These are phyloP conservation scores for Poeciliopsis presidionis DNA, from an alignment of 2,797 vertebrate species.

Conservation along the genomic window DNA sequence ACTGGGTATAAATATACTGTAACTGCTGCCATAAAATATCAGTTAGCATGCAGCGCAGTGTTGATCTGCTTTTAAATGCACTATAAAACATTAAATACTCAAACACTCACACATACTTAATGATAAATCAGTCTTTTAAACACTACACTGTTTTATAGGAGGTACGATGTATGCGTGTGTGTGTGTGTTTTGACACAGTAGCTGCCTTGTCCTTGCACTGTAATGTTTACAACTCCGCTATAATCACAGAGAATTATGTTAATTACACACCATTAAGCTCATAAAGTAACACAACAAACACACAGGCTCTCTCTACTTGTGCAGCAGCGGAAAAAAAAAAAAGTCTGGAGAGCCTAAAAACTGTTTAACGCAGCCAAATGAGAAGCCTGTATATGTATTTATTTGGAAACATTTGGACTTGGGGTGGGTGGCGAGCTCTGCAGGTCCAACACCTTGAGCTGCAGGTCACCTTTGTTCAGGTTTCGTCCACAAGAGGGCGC, in stretches of 20 bases:
- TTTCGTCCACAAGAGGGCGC: conserved; percentile 54
- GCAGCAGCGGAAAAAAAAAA: conserved; percentile 11
- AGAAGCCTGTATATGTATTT: neutral
- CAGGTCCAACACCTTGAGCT: conserved; percentile 18
- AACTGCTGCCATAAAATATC: conserved; percentile 30
- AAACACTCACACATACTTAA: conserved; percentile 24
- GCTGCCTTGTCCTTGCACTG: conserved; percentile 43
- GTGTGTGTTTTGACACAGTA: conserved; percentile 39
- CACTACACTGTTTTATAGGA: conserved; percentile 18
- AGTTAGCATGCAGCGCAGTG: conserved; percentile 20
- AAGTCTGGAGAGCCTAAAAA: neutral
- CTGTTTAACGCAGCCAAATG: neutral
- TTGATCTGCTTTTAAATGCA: conserved; percentile 36
- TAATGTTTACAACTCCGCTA: conserved; percentile 55
- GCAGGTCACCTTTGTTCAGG: conserved; percentile 61
- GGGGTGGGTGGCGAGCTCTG: neutral
- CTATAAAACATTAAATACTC: conserved; percentile 38
- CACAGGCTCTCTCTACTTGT: neutral
- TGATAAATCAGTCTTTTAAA: conserved; percentile 36
- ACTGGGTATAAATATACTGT: neutral
- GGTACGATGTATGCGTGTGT: conserved; percentile 8
- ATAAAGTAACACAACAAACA: conserved; percentile 22
- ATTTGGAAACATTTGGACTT: neutral
- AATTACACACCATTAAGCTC: conserved; percentile 47
- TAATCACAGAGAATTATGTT: conserved; percentile 55